Percentiles rank a stretch among this genome's conserved stretches.
These are phyloP conservation scores for Leptoclinus maculatus DNA, from an alignment of 2,797 vertebrate species.

Conservation along the genomic window DNA sequence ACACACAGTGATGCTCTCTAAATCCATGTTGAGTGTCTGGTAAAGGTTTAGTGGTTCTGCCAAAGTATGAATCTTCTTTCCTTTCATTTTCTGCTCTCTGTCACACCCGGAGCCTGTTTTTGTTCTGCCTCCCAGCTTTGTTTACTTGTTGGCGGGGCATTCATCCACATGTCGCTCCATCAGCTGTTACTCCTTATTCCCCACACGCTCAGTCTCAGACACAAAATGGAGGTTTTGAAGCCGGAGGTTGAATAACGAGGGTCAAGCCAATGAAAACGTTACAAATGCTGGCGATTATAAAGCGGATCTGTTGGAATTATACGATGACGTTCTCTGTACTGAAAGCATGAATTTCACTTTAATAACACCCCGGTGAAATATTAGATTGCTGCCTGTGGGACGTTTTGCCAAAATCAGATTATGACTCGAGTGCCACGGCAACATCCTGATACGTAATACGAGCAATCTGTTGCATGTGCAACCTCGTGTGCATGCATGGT, in stretches of 20 bases:
- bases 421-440: not conserved
- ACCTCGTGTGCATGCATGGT: no score
- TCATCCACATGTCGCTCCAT: conserved; percentile 17
- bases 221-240: conserved; percentile 65
- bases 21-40: conserved; percentile 49
- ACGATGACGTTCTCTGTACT: not conserved
- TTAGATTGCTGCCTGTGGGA: conserved; percentile 5
- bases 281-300: not conserved
- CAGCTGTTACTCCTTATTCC: not conserved
- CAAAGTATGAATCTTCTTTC: conserved; percentile 22
- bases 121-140: conserved; percentile 23
- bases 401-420: conserved; percentile 35
- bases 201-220: not conserved
- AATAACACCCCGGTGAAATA: conserved; percentile 26
- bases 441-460: not conserved
- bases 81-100: conserved; percentile 31
- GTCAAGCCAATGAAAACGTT: not conserved
- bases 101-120: conserved; percentile 17
- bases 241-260: not conserved
- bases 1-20: conserved; percentile 44
- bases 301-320: not conserved
- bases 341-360: not conserved
- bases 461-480: not conserved
- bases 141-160: conserved; percentile 45
- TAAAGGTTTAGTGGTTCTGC: conserved; percentile 41